Evolutionary conservation across 2,888 invertebrate species (phyloP).

Genomic region (Zaprionus obscuricornis): DNA sequence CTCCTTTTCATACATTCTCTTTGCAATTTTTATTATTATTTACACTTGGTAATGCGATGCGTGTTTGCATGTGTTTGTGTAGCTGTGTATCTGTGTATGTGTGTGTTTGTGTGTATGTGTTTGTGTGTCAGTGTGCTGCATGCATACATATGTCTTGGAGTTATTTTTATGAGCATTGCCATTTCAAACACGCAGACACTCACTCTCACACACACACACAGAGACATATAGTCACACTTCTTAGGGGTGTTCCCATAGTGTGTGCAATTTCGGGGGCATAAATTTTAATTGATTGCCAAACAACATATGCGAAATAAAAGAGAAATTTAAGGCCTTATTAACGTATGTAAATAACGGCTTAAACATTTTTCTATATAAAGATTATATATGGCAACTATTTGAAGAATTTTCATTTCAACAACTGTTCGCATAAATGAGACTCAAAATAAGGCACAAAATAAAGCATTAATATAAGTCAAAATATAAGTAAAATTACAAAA

Average conservation of each 20-base stretch:
- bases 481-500: too few relatives aligned
- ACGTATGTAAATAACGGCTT: constrained; percentile 37
- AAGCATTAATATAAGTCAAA: too few relatives aligned
- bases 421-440: too few relatives aligned
- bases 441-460: too few relatives aligned
- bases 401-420: too few relatives aligned
- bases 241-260: constrained; percentile 47
- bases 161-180: constrained; percentile 51
- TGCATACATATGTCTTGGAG: constrained; percentile 41
- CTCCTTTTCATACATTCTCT: constrained; percentile 26
- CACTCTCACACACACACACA: too few relatives aligned
- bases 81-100: constrained; percentile 20
- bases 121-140: neutral
- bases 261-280: constrained; percentile 8
- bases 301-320: constrained; percentile 39
- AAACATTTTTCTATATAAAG: constrained; percentile 4
- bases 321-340: constrained; percentile 21
- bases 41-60: constrained; percentile 66
- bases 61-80: constrained; percentile 17
- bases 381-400: neutral
- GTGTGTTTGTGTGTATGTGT: constrained; percentile 18
- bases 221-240: too few relatives aligned
- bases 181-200: constrained; percentile 33
- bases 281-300: constrained; percentile 58
- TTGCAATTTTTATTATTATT: constrained; percentile 73